Evolutionary conservation across 2,113 vertebrate species (phyloP), one percentile per base, ranked within the genome.

Genomic region (Spermophilus dauricus): DNA sequence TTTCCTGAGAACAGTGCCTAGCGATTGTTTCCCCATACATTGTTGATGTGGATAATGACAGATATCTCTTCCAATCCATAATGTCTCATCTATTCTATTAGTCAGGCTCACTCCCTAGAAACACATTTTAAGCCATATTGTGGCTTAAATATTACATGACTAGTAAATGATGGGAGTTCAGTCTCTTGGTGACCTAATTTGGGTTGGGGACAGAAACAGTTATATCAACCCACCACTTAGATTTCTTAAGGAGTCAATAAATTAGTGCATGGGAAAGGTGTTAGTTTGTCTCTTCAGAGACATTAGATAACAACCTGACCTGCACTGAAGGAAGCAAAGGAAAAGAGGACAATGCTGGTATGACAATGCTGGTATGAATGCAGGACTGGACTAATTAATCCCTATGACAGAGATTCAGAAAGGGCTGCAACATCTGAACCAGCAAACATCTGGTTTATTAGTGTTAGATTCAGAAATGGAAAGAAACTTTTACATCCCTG

Each of bases 221-320:
- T 82, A 18, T 83, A 30, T 89, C 39, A 84, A 34, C 9, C 6
- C 13, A 91, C 4, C 45, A 86, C n/a, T 91, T 77, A 65, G 22
- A 76, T 89, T 96, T 70, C 67, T 97, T 53, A 86, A 93, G 9
- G 53, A 69, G 69, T 89, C 75, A 72, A 56, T 81, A 61, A 78
- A 90, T 28, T 51, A 37, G 13, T 34, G 32, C 22, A 56, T 34
- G 14, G 16, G 4, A 24, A 89, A 42, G 4, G 8, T 45, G 8
- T 93, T 22, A 84, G n/a, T 17, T 87, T 4, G 1, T 87, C 8
- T 93, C 86, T 93, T 26, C n/a, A 91, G 39, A 92, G 51, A 65
- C 2, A 48, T 4, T 83, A 51, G 18, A 20, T 76, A 69, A 77
- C 20, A 89, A 58, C 9, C 84, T 92, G 75, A 90, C 37, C 48